Conservation (phyloP, 2,888 invertebrate species). For the Junonia oenone region DNA sequence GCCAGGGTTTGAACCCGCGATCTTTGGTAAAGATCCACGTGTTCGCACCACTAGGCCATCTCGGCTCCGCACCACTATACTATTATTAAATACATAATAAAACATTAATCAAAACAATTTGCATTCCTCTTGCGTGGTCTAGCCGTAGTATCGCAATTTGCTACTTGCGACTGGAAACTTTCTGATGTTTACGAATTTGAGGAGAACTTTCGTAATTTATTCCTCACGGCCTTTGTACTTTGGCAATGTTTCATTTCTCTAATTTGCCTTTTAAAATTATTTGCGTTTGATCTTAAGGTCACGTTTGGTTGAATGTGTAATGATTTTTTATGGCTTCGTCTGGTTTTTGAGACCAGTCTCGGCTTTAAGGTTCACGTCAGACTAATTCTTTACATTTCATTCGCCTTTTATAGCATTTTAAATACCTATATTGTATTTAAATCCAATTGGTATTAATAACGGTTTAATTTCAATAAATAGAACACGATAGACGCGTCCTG, state of each 20-base stretch:
- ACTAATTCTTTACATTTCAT: no score
- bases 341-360: no score
- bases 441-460: no score
- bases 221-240: slow-evolving; percentile 38
- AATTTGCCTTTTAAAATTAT: slow-evolving; percentile 46
- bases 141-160: slow-evolving; percentile 5
- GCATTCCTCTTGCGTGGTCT: slow-evolving; percentile 10
- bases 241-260: slow-evolving; percentile 48
- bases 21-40: no score
- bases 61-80: no score
- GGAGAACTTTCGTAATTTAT: slow-evolving; percentile 63
- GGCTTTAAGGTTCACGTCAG: no score
- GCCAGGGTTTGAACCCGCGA: no score
- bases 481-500: no score
- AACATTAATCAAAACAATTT: slow-evolving; percentile 13
- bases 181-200: slow-evolving; percentile 44
- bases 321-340: neutral
- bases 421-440: no score
- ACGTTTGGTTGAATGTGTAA: slow-evolving; percentile 14
- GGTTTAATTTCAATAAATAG: no score
- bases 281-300: slow-evolving; percentile 27
- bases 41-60: no score
- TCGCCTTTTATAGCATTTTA: no score
- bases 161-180: slow-evolving; percentile 43
- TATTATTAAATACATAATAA: slow-evolving; percentile 3